Percentiles rank a stretch among this genome's conserved stretches.
Conservation (phyloP, 2,113 vertebrate genomes). For the Brachypteracias leptosomus region DNA sequence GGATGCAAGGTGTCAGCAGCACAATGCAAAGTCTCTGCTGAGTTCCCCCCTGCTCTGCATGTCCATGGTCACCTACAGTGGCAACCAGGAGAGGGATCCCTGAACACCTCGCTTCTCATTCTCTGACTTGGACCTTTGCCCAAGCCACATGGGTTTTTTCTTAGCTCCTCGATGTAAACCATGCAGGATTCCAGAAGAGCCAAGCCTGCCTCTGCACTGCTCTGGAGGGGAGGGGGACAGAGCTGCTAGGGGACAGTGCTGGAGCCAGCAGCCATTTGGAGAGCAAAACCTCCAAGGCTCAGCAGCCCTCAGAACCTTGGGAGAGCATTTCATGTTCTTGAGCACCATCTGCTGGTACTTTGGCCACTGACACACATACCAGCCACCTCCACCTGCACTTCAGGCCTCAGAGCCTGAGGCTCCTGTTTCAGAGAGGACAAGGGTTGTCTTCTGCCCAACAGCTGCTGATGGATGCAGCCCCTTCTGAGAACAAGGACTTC, state of each 20-base stretch:
- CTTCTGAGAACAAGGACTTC: background rate
- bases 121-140: background rate
- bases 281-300: background rate
- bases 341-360: constrained; percentile 45
- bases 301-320: background rate
- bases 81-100: background rate
- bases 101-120: background rate
- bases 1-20: background rate
- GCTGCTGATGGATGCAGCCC: fast-evolving
- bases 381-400: background rate
- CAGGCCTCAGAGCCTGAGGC: background rate
- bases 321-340: constrained; percentile 12
- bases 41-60: fast-evolving
- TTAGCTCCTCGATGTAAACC: background rate
- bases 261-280: background rate
- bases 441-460: background rate
- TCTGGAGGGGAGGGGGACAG: background rate
- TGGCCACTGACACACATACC: background rate
- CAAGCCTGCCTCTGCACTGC: background rate
- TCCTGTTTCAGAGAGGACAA: background rate
- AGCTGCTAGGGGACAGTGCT: background rate
- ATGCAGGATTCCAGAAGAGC: fast-evolving
- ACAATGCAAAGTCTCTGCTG: background rate
- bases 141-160: background rate
- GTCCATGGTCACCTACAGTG: fast-evolving